Evolutionary conservation across 2,797 vertebrate genomes (phyloP).

Genomic region (Huso huso): DNA sequence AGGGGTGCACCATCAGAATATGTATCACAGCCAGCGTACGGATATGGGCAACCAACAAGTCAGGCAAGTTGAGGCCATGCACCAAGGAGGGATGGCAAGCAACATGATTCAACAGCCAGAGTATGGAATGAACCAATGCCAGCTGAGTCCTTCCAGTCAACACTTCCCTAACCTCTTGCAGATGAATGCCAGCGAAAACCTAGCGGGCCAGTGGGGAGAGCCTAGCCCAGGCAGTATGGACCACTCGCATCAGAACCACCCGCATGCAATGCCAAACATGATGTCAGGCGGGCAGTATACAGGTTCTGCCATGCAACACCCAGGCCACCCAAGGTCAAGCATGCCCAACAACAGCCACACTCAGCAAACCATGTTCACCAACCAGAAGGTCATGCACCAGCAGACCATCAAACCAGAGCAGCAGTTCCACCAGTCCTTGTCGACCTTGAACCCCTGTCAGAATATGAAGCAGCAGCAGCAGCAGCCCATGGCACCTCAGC

Average conservation of each 20-base stretch:
- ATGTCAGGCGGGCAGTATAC: slow-evolving; percentile 21
- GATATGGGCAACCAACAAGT: slow-evolving; percentile 37
- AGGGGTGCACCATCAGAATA: slow-evolving; percentile 44
- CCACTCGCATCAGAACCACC: slow-evolving; percentile 39
- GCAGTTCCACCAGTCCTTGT: slow-evolving; percentile 63
- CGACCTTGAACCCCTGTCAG: slow-evolving; percentile 66
- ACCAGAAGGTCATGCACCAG: slow-evolving; percentile 59
- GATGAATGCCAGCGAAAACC: slow-evolving; percentile 25
- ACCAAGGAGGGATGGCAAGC: slow-evolving; percentile 52
- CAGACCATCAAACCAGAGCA: slow-evolving; percentile 86
- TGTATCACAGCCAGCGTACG: slow-evolving; percentile 47
- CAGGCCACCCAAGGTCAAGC: slow-evolving; percentile 23
- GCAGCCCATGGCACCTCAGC: slow-evolving; percentile 46
- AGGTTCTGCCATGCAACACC: slow-evolving; percentile 7
- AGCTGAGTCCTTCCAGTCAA: slow-evolving; percentile 64
- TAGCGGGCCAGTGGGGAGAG: slow-evolving; percentile 56
- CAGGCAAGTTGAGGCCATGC: slow-evolving; percentile 38
- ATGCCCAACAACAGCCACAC: slow-evolving; percentile 44
- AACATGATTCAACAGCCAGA: slow-evolving; percentile 65
- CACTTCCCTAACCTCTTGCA: slow-evolving; percentile 51
- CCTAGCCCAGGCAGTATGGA: slow-evolving; percentile 21
- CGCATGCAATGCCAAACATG: slow-evolving; percentile 40
- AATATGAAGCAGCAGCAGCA: slow-evolving; percentile 50
- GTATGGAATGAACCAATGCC: slow-evolving; percentile 71
- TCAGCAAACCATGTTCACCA: slow-evolving; percentile 53